Evolutionary conservation across 2,888 invertebrate species (phyloP).

Genomic region (Laothoe populi): DNA sequence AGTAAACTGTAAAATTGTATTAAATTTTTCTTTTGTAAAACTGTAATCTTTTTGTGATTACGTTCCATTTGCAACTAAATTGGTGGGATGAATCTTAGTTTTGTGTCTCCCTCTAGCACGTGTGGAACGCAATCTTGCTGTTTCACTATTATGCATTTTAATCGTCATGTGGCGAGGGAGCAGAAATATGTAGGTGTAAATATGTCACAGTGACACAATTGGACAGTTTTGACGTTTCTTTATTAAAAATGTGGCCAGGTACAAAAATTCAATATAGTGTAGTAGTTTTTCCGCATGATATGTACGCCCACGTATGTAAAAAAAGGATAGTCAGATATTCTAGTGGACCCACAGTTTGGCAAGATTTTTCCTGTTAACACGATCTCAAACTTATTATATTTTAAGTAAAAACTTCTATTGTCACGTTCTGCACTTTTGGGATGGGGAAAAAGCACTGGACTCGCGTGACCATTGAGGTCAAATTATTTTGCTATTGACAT

Average conservation of each 20-base stretch:
- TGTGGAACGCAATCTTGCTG: not conserved
- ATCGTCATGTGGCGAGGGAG: not conserved
- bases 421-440: no score
- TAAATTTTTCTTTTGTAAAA: conserved; percentile 19
- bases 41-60: conserved; percentile 7
- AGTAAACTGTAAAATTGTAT: conserved; percentile 13
- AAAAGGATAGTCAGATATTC: no score
- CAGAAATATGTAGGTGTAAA: not conserved
- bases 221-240: not conserved
- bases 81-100: not conserved
- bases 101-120: not conserved
- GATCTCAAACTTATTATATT: no score
- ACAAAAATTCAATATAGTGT: no score
- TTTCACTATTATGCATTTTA: not conserved
- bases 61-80: not conserved
- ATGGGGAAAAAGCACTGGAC: no score
- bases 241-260: not conserved
- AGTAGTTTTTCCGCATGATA: no score
- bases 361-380: no score
- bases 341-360: no score
- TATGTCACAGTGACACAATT: not conserved
- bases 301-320: no score
- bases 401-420: no score
- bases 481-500: no score
- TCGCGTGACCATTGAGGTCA: no score